phyloP scores from a whole-genome alignment of 2,888 invertebrate genomes.

The Brenthis daphne region DNA sequence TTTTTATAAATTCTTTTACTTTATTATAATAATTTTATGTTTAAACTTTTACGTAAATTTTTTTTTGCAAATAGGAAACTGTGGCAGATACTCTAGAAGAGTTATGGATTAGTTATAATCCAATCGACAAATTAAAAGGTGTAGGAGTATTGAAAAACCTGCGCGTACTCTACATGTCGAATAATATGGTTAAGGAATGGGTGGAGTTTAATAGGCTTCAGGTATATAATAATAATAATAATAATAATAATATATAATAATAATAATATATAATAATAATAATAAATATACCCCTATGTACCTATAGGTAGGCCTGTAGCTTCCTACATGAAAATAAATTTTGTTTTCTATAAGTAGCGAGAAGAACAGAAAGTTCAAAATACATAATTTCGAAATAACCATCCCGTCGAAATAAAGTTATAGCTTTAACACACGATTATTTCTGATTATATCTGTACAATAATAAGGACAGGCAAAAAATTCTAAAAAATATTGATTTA shows the following conservation, averaged over 20 bases:
- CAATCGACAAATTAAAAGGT: conserved; percentile 95
- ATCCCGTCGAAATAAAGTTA: too few relatives aligned
- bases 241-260: background rate
- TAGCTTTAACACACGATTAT: too few relatives aligned
- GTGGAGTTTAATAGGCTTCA: conserved; percentile 86
- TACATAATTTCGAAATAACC: too few relatives aligned
- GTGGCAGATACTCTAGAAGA: conserved; percentile 94
- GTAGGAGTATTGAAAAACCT: conserved; percentile 89
- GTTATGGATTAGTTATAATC: conserved; percentile 97
- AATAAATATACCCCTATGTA: background rate
- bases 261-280: background rate
- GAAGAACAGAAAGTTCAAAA: too few relatives aligned
- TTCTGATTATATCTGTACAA: too few relatives aligned
- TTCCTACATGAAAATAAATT: background rate
- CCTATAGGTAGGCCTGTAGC: background rate
- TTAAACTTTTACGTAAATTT: background rate
- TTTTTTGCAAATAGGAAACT: conserved; percentile 83
- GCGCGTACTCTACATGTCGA: conserved; percentile 90
- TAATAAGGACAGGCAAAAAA: too few relatives aligned
- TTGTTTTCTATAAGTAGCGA: too few relatives aligned
- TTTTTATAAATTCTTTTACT: too few relatives aligned
- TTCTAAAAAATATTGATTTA: too few relatives aligned
- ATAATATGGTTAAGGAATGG: conserved; percentile 94
- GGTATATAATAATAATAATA: conserved; percentile 48
- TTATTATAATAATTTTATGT: too few relatives aligned